These are phyloP conservation scores for Epizoanthus illoricatus DNA, from an alignment of 92 coral and sea anemone species.

Conservation along the genomic window DNA sequence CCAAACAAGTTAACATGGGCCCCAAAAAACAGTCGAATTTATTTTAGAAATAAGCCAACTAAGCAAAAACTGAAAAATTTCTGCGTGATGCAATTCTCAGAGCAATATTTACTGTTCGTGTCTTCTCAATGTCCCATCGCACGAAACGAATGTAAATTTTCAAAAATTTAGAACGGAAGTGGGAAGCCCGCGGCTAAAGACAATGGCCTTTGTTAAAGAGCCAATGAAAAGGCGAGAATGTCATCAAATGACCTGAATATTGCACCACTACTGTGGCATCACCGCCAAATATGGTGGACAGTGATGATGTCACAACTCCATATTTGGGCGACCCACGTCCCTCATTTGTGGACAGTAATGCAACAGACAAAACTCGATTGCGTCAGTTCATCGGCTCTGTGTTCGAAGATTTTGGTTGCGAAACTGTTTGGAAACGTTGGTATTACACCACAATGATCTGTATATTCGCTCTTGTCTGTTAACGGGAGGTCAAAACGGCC, in stretches of 20 bases:
- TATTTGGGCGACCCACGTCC: slow-evolving; percentile 41
- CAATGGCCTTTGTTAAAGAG: slow-evolving; percentile 18
- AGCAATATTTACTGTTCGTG: no score
- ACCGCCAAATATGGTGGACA: slow-evolving; percentile 68
- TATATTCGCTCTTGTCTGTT: slow-evolving; percentile 66
- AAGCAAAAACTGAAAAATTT: neutral
- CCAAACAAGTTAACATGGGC: neutral
- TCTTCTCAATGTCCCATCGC: no score
- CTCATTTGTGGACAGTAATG: slow-evolving; percentile 41
- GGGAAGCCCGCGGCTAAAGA: slow-evolving; percentile 3
- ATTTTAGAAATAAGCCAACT: neutral
- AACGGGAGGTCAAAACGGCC: slow-evolving; percentile 90
- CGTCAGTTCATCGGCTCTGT: slow-evolving; percentile 81
- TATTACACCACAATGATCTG: slow-evolving; percentile 79
- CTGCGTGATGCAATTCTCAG: neutral
- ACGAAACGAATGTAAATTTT: slow-evolving; percentile 14
- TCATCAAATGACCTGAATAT: slow-evolving; percentile 84
- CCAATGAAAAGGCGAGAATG: slow-evolving; percentile 78
- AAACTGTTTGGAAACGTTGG: slow-evolving; percentile 31
- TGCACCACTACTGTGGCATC: slow-evolving; percentile 65
- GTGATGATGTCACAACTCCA: slow-evolving; percentile 46
- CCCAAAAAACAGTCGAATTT: neutral
- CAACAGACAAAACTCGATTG: slow-evolving; percentile 77
- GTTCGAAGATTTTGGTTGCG: slow-evolving; percentile 54
- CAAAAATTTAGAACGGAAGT: slow-evolving; percentile 14